A percentile compares a stretch with the other conserved stretches of the same genome.
Evolutionary conservation across 2,888 invertebrate genomes (phyloP).

Genomic region (Hoplodrina ambigua): DNA sequence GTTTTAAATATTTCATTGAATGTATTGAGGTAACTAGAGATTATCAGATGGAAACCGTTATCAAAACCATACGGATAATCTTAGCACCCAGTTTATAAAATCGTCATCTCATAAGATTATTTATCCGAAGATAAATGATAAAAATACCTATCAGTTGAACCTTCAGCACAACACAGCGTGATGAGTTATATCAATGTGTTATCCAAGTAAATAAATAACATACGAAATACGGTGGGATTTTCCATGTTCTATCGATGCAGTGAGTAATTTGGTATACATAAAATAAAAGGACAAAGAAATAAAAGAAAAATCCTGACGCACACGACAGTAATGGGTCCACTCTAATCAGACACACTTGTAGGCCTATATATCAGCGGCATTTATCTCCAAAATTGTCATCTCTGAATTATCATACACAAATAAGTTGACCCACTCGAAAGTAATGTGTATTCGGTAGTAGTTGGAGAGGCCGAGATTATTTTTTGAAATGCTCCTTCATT

Average conservation of each 20-base stretch:
- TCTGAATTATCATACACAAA: constrained; percentile 82
- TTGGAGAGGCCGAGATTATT: constrained; percentile 89
- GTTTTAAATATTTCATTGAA: background rate
- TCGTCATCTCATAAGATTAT: constrained; percentile 57
- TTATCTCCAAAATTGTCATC: constrained; percentile 64
- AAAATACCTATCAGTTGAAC: constrained; percentile 58
- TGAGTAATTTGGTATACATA: background rate
- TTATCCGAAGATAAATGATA: constrained; percentile 75
- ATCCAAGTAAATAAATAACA: constrained; percentile 38
- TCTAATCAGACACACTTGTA: constrained; percentile 35
- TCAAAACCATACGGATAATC: constrained; percentile 34
- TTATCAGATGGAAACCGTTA: constrained; percentile 50
- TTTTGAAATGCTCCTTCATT: constrained; percentile 89
- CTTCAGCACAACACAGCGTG: constrained; percentile 37
- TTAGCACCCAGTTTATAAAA: constrained; percentile 44
- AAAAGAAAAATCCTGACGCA: background rate
- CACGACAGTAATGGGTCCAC: constrained; percentile 16
- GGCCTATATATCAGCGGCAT: constrained; percentile 46
- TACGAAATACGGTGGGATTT: constrained; percentile 35
- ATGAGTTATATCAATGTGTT: constrained; percentile 45
- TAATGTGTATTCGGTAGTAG: constrained; percentile 85
- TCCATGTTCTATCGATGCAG: constrained; percentile 2
- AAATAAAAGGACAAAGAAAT: background rate
- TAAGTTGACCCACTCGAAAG: constrained; percentile 87
- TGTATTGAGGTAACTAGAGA: constrained; percentile 9